Conservation (phyloP, 2,888 invertebrate genomes). For the Rotaria sp. region DNA sequence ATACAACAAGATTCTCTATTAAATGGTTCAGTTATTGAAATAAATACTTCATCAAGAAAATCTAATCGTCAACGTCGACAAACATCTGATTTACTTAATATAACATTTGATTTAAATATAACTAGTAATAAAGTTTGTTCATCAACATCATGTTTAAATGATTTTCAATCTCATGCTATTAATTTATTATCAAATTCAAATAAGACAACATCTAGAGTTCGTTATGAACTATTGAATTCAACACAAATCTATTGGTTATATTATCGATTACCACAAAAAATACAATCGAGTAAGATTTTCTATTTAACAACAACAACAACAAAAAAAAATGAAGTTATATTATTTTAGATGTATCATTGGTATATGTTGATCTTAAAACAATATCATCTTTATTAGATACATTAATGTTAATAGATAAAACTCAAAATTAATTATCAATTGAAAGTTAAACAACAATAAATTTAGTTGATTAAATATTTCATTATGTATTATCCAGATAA, state of each 20-base stretch:
- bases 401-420: background rate
- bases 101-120: background rate
- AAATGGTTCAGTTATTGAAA: background rate
- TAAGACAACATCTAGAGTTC: background rate
- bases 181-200: background rate
- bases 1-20: background rate
- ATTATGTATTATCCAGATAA: background rate
- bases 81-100: background rate
- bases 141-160: background rate
- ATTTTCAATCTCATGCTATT: background rate
- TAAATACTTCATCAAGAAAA: background rate
- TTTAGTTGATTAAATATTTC: background rate
- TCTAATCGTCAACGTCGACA: background rate
- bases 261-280: background rate
- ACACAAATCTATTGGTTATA: background rate
- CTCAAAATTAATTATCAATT: background rate
- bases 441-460: background rate
- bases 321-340: too few relatives aligned
- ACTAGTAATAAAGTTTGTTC: background rate
- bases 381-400: background rate
- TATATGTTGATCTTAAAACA: background rate
- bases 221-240: background rate
- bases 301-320: too few relatives aligned
- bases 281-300: background rate
- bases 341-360: background rate